These are phyloP conservation scores for Amphimedon queenslandica DNA, from an alignment of 37 sponge, comb jelly and placozoan genomes.

Conservation along the genomic window DNA sequence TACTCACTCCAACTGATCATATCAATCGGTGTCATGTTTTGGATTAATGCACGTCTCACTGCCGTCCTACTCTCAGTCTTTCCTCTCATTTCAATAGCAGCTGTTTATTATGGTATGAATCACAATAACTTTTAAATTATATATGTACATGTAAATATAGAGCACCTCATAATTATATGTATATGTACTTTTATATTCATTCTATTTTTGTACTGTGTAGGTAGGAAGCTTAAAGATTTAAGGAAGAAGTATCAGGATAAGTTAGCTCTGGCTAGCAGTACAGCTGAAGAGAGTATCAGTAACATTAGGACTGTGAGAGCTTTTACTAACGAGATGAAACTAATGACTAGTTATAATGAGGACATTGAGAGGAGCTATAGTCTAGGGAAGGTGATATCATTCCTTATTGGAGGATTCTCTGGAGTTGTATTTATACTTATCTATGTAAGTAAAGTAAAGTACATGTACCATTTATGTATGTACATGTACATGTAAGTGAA, in stretches of 20 bases:
- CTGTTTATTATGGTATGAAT: conserved; percentile 73
- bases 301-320: conserved; percentile 77
- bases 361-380: conserved; percentile 70
- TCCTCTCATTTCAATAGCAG: conserved; percentile 68
- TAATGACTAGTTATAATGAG: conserved; percentile 25
- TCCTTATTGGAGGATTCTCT: conserved; percentile 49
- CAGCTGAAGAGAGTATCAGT: conserved; percentile 79
- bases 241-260: conserved; percentile 77
- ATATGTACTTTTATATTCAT: no score
- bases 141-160: not conserved
- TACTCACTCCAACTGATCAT: conserved; percentile 61
- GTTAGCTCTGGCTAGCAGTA: conserved; percentile 68
- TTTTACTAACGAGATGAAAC: conserved; percentile 77
- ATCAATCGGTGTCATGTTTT: conserved; percentile 74
- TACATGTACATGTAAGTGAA: no score
- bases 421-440: conserved; percentile 20
- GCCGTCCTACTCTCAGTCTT: conserved; percentile 78
- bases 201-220: conserved; percentile 12
- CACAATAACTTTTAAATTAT: not conserved
- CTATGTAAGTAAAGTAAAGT: conserved; percentile 23
- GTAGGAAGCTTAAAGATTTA: conserved; percentile 61
- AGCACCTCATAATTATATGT: no score
- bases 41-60: conserved; percentile 67
- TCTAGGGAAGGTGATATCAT: conserved; percentile 57
- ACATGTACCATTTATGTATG: not conserved